phyloP scores from a whole-genome alignment of 1,140 invertebrate species.

The Aradophagus sp. region DNA sequence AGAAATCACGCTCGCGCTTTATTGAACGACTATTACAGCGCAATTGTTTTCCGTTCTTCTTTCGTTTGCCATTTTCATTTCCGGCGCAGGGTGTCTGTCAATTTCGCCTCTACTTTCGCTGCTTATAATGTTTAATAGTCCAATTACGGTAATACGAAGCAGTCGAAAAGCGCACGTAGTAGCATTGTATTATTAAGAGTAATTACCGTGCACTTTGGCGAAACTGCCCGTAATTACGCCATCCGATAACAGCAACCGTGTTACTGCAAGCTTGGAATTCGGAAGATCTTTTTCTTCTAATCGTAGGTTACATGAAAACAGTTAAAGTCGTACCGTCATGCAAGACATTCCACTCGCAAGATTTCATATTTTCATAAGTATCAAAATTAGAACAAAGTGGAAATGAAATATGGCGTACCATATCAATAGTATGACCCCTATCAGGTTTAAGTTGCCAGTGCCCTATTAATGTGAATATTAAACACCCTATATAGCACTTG shows the following conservation, averaged over 20 bases:
- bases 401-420: too few relatives aligned
- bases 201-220: slow-evolving; percentile 53
- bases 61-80: slow-evolving; percentile 2
- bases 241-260: slow-evolving; percentile 45
- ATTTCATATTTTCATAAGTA: slow-evolving; percentile 14
- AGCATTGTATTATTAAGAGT: slow-evolving; percentile 51
- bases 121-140: slow-evolving; percentile 41
- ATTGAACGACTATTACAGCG: too few relatives aligned
- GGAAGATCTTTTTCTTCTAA: slow-evolving; percentile 40
- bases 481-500: too few relatives aligned
- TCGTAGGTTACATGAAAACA: slow-evolving; percentile 20
- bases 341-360: slow-evolving; percentile 28
- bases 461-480: too few relatives aligned
- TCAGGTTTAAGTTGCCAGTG: too few relatives aligned
- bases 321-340: too few relatives aligned
- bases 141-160: slow-evolving; percentile 45
- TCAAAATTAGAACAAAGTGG: too few relatives aligned
- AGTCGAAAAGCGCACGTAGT: slow-evolving; percentile 30
- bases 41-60: too few relatives aligned
- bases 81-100: slow-evolving; percentile 17
- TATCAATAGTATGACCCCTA: too few relatives aligned
- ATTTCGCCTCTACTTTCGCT: slow-evolving; percentile 24
- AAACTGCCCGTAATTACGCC: slow-evolving; percentile 51
- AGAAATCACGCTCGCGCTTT: too few relatives aligned
- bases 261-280: slow-evolving; percentile 35